These are phyloP conservation scores for Esox masquinongy DNA, from an alignment of 2,797 vertebrate genomes.

Conservation along the genomic window DNA sequence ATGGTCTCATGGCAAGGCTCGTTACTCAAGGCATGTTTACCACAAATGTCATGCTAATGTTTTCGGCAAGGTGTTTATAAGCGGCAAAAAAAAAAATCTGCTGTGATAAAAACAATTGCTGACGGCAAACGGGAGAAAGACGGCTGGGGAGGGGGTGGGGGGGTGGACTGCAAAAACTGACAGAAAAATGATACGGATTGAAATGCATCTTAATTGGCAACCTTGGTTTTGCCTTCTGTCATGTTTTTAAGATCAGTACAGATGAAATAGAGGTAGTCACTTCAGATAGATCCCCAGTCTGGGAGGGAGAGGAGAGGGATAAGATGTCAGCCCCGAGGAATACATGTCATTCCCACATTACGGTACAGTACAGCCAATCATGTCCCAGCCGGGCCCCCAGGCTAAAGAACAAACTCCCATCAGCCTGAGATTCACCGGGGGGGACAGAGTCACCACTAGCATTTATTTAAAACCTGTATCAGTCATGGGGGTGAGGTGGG, in stretches of 20 bases:
- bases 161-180: not conserved
- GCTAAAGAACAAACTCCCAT: slow-evolving; percentile 40
- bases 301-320: slow-evolving; percentile 24
- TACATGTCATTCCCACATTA: slow-evolving; percentile 21
- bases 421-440: slow-evolving; percentile 41
- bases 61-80: slow-evolving; percentile 57
- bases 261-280: slow-evolving; percentile 18
- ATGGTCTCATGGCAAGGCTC: slow-evolving; percentile 59
- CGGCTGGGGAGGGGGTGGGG: not conserved
- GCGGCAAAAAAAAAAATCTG: slow-evolving; percentile 52
- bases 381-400: slow-evolving; percentile 35
- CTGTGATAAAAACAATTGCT: slow-evolving; percentile 67
- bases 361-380: slow-evolving; percentile 16
- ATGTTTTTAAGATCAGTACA: slow-evolving; percentile 19
- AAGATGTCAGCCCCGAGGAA: slow-evolving; percentile 23
- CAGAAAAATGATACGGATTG: not conserved
- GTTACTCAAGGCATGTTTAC: slow-evolving; percentile 68
- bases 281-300: slow-evolving; percentile 28
- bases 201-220: slow-evolving; percentile 36
- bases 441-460: slow-evolving; percentile 33
- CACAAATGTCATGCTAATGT: slow-evolving; percentile 70
- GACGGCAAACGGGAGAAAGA: slow-evolving; percentile 43
- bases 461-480: slow-evolving; percentile 43
- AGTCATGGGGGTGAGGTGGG: slow-evolving; percentile 6
- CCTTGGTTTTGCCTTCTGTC: slow-evolving; percentile 17